Evolutionary conservation across 23 tunicate species (phyloP).

Genomic region (Trididemnum miniatum): DNA sequence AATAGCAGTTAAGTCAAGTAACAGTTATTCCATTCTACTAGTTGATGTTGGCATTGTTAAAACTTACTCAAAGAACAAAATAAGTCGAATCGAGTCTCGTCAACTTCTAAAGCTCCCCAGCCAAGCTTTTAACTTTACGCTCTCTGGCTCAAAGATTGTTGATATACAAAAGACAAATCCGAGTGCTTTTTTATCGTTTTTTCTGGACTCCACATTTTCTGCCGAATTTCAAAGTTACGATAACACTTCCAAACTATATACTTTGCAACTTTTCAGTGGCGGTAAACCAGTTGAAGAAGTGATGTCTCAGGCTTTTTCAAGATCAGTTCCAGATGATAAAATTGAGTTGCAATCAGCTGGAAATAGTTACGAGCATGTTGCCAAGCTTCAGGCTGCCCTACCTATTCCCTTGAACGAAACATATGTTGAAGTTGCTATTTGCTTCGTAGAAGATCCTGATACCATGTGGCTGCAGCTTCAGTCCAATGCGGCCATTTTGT

Average conservation of each 20-base stretch:
- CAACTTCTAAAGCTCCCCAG: neutral
- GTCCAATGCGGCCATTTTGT: conserved; percentile 23
- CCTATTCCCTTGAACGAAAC: neutral
- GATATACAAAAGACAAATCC: neutral
- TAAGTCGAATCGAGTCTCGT: neutral
- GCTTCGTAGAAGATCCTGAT: conserved; percentile 68
- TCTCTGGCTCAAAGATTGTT: neutral
- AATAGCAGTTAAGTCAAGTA: neutral
- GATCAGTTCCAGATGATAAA: neutral
- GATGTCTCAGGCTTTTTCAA: neutral
- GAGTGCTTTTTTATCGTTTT: neutral
- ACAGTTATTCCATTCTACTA: neutral
- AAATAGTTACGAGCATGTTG: neutral
- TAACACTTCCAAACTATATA: neutral
- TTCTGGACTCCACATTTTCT: conserved; percentile 1
- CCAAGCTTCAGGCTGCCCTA: neutral
- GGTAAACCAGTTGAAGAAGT: neutral
- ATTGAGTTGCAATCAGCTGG: neutral
- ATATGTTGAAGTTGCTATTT: conserved; percentile 38
- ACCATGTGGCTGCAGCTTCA: conserved; percentile 71
- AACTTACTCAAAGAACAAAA: neutral
- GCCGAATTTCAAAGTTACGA: conserved; percentile 14
- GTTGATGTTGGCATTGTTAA: conserved; percentile 39
- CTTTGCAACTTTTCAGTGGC: neutral
- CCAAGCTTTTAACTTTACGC: conserved; percentile 15